Conservation (phyloP, 2,797 vertebrate species). For the Urosaurus nigricauda region DNA sequence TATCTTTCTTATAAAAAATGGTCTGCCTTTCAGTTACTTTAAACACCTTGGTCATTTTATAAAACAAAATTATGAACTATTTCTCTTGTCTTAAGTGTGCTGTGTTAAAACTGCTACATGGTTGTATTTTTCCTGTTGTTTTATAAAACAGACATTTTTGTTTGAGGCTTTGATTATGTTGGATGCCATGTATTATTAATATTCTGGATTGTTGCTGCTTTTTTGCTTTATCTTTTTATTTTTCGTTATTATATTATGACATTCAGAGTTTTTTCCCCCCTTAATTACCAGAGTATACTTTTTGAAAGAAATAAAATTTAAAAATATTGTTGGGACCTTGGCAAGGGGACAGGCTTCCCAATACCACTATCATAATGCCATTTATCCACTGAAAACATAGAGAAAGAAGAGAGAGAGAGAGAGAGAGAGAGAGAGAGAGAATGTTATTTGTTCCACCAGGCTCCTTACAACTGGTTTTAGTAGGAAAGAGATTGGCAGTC, state of each 20-base stretch:
- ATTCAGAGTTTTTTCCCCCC: background rate
- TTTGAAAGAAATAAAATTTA: background rate
- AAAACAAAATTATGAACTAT: background rate
- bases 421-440: too few species aligned
- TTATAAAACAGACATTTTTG: background rate
- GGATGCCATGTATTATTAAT: background rate
- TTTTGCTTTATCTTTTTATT: too few species aligned
- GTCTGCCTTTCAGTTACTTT: background rate
- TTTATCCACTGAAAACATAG: too few species aligned
- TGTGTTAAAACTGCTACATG: background rate
- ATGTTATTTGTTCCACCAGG: background rate
- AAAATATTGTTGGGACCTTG: too few species aligned
- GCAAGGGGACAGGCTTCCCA: background rate
- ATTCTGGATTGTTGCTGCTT: too few species aligned
- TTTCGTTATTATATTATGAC: background rate
- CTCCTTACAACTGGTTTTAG: background rate
- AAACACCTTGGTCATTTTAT: background rate
- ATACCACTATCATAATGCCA: background rate
- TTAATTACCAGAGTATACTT: background rate
- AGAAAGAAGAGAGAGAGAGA: too few species aligned
- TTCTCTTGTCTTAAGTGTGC: background rate
- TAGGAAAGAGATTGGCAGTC: background rate
- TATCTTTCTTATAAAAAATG: too few species aligned
- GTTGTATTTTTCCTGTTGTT: background rate
- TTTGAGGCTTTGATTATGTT: background rate